Percentiles rank a stretch among this genome's conserved stretches.
These are phyloP conservation scores for Agrypnus murinus DNA, from an alignment of 2,888 invertebrate species.

Conservation along the genomic window DNA sequence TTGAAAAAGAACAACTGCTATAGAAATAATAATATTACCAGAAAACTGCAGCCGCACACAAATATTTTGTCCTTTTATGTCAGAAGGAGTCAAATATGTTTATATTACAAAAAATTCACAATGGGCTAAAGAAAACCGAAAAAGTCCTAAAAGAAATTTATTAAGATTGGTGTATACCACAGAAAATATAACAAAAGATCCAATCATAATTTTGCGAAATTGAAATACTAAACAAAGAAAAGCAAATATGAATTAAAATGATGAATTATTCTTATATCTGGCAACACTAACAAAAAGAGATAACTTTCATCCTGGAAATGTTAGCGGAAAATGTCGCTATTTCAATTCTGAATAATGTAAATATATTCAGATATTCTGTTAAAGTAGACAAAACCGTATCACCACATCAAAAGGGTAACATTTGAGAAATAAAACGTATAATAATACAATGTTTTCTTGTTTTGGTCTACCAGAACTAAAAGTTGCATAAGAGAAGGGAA, in stretches of 20 bases:
- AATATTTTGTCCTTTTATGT: slow-evolving; percentile 56
- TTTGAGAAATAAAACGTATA: slow-evolving; percentile 26
- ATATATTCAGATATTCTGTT: slow-evolving; percentile 57
- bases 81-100: slow-evolving; percentile 48
- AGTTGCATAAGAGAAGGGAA: slow-evolving; percentile 6
- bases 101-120: slow-evolving; percentile 46
- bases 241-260: too few species aligned
- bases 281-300: slow-evolving; percentile 24
- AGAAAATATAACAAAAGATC: too few species aligned
- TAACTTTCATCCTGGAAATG: slow-evolving; percentile 41
- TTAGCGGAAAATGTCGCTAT: slow-evolving; percentile 54
- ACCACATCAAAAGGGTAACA: slow-evolving; percentile 41
- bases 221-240: too few species aligned
- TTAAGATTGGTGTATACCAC: too few species aligned
- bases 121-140: slow-evolving; percentile 3
- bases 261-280: too few species aligned
- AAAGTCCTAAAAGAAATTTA: background rate
- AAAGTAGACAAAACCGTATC: slow-evolving; percentile 36
- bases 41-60: slow-evolving; percentile 54
- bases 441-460: slow-evolving; percentile 14
- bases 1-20: slow-evolving; percentile 56
- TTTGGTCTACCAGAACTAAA: background rate
- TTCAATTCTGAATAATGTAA: slow-evolving; percentile 57
- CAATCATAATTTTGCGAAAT: too few species aligned
- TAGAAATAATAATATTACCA: slow-evolving; percentile 60